A percentile compares a stretch with the other conserved stretches of the same genome.
Evolutionary conservation across 2,888 invertebrate species (phyloP).

Genomic region (Erebia palarica): DNA sequence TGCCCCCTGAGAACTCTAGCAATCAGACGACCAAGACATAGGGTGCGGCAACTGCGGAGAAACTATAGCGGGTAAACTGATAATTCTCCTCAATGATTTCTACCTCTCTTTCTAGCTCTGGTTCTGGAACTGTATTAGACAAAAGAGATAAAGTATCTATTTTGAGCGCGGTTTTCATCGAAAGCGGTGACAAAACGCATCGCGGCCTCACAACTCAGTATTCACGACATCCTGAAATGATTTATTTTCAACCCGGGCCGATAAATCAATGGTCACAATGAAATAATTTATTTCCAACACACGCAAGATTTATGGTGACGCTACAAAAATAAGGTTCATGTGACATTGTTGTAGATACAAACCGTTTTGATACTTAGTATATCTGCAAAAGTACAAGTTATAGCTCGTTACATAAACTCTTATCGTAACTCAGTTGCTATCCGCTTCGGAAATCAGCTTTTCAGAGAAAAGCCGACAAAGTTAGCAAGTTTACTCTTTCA

Average conservation of each 20-base stretch:
- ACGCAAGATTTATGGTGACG: conserved; percentile 53
- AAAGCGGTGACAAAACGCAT: conserved; percentile 34
- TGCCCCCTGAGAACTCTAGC: too few species aligned
- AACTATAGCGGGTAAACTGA: background rate
- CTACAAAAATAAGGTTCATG: conserved; percentile 2
- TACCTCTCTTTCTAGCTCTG: background rate
- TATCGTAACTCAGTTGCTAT: too few species aligned
- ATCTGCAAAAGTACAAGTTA: too few species aligned
- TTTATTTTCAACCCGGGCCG: conserved; percentile 57
- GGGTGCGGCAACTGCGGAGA: too few species aligned
- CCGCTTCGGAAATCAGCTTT: too few species aligned
- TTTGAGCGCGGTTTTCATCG: conserved; percentile 22
- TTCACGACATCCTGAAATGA: conserved; percentile 63
- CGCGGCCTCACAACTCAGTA: conserved; percentile 31
- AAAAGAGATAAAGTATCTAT: conserved; percentile 27
- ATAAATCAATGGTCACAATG: conserved; percentile 62
- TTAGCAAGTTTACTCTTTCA: too few species aligned
- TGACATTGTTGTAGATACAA: background rate
- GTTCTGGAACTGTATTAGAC: background rate
- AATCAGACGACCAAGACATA: too few species aligned
- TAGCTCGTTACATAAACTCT: too few species aligned
- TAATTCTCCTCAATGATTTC: background rate
- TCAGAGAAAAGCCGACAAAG: too few species aligned
- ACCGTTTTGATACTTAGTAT: background rate
- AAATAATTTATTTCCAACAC: conserved; percentile 61